Evolutionary conservation across 1,140 invertebrate species (phyloP).

Genomic region (Drosophila oshimai): DNA sequence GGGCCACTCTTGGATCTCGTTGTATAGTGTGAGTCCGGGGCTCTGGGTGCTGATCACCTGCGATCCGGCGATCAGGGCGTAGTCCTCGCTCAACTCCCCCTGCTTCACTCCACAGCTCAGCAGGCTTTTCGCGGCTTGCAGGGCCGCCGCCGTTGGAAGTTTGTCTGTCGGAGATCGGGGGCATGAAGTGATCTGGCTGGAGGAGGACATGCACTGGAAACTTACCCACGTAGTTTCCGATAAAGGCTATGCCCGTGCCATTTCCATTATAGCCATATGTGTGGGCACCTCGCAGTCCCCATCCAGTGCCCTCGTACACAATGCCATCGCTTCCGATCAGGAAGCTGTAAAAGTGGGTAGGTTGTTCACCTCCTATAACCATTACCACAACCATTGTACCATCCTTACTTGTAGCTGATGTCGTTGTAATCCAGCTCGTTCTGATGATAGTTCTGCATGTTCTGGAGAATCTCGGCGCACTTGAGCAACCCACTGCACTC

Average conservation of each 20-base stretch:
- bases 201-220: not conserved
- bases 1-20: constrained; percentile 83
- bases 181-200: not conserved
- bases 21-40: constrained; percentile 86
- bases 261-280: constrained; percentile 86
- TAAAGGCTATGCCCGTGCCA: constrained; percentile 88
- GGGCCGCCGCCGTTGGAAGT: constrained; percentile 83
- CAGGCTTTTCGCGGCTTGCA: constrained; percentile 85
- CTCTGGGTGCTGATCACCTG: constrained; percentile 86
- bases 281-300: constrained; percentile 89
- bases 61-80: constrained; percentile 85
- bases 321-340: constrained; percentile 90
- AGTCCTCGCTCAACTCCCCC: constrained; percentile 84
- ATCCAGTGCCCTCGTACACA: constrained; percentile 90
- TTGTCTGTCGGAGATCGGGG: constrained; percentile 83
- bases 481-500: constrained; percentile 84
- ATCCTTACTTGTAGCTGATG: constrained; percentile 75
- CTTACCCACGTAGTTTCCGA: constrained; percentile 87
- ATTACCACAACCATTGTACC: not conserved
- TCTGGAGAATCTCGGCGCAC: constrained; percentile 80
- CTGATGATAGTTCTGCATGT: constrained; percentile 74
- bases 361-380: too few species aligned
- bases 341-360: constrained; percentile 84
- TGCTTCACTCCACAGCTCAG: constrained; percentile 85
- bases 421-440: constrained; percentile 58